Evolutionary conservation across 2,797 vertebrate genomes (phyloP).

Genomic region (Alca torda): DNA sequence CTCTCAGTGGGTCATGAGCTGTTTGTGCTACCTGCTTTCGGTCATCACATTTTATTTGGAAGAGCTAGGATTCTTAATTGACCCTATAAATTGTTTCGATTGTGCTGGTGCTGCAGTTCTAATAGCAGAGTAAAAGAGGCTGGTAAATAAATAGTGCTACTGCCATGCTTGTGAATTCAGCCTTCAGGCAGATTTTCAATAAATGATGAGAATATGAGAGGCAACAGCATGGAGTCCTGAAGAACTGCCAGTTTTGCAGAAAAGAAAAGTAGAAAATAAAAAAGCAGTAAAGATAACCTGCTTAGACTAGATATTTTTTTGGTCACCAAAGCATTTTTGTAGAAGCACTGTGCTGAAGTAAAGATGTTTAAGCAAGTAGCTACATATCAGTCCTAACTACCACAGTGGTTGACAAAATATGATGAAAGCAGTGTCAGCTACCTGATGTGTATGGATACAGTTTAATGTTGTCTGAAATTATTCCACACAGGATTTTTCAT

Average conservation of each 20-base stretch:
- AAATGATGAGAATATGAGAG: constrained; percentile 21
- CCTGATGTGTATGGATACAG: not conserved
- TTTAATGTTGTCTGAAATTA: not conserved
- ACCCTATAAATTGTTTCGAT: not conserved
- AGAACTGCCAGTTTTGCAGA: not conserved
- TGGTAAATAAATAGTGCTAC: not conserved
- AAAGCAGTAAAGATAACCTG: not conserved
- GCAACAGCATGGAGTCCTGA: not conserved
- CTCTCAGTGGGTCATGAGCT: not conserved
- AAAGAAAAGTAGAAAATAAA: not conserved
- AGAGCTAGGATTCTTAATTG: not conserved
- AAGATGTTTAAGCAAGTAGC: not conserved
- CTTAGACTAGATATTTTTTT: not conserved
- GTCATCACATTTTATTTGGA: not conserved
- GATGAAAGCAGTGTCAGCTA: not conserved
- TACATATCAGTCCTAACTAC: not conserved
- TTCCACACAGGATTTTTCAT: not conserved
- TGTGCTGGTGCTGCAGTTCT: not conserved
- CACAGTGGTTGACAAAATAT: not conserved
- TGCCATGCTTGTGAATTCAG: not conserved
- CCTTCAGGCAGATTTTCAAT: constrained; percentile 43
- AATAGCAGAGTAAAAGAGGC: not conserved
- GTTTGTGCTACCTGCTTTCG: not conserved
- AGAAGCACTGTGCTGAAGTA: not conserved
- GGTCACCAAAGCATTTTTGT: not conserved